Evolutionary conservation across 2,888 invertebrate species (phyloP).

Genomic region (Carabus problematicus): DNA sequence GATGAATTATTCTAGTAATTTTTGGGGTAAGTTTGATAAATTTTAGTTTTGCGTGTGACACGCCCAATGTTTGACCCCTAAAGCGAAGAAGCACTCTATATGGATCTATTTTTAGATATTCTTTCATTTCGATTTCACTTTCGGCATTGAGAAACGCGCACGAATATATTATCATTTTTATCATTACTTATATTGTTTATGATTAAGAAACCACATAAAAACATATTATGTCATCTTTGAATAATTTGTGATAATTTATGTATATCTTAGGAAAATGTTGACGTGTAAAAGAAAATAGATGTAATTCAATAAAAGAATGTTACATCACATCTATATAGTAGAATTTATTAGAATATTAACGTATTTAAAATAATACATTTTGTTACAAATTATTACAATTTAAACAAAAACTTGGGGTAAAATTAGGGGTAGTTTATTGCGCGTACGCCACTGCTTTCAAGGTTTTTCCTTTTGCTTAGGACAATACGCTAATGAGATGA

Average conservation of each 20-base stretch:
- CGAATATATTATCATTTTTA: conserved; percentile 11
- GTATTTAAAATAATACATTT: too few species aligned
- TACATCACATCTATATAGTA: too few species aligned
- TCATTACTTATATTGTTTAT: conserved; percentile 11
- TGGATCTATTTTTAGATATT: conserved; percentile 35
- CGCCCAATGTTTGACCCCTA: conserved; percentile 39
- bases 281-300: too few species aligned
- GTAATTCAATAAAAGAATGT: too few species aligned
- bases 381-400: too few species aligned
- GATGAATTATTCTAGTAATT: not conserved
- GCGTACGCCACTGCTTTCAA: too few species aligned
- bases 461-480: too few species aligned
- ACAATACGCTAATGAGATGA: too few species aligned
- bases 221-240: not conserved
- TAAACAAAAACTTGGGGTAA: too few species aligned
- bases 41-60: conserved; percentile 13
- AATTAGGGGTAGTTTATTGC: too few species aligned
- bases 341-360: too few species aligned
- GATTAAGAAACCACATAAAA: not conserved
- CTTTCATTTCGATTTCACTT: conserved; percentile 31
- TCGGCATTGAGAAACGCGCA: conserved; percentile 29
- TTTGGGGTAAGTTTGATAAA: conserved; percentile 3
- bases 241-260: not conserved
- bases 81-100: conserved; percentile 28
- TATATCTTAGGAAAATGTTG: too few species aligned